Evolutionary conservation across 92 coral and sea anemone genomes (phyloP).

Genomic region (Umimayanthus kanabou): DNA sequence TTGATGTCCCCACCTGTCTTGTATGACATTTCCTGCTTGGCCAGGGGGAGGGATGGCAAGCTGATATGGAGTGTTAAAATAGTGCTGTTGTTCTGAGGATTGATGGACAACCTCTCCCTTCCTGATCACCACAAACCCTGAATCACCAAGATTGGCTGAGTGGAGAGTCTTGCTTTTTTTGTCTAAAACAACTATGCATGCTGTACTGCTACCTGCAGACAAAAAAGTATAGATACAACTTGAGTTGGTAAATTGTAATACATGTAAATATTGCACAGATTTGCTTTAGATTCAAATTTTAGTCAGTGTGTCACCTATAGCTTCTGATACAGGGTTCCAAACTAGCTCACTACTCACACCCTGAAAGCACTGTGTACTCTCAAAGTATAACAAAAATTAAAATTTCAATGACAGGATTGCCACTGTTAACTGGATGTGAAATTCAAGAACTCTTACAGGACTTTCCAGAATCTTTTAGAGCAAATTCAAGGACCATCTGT

Average conservation of each 20-base stretch:
- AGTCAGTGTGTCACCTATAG: not conserved
- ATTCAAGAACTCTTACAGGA: too few species aligned
- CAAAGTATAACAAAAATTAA: too few species aligned
- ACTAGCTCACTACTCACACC: too few species aligned
- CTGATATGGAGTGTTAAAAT: conserved; percentile 95
- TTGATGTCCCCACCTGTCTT: conserved; percentile 72
- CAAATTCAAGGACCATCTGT: too few species aligned
- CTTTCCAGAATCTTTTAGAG: too few species aligned
- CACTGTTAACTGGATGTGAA: too few species aligned
- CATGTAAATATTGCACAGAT: not conserved
- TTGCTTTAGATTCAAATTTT: not conserved
- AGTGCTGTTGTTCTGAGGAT: conserved; percentile 93
- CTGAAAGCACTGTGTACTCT: too few species aligned
- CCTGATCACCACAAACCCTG: conserved; percentile 91
- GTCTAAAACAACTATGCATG: conserved; percentile 89
- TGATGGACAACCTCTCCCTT: conserved; percentile 85
- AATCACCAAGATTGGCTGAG: conserved; percentile 93
- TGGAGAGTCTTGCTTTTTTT: conserved; percentile 87
- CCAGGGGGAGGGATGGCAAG: conserved; percentile 98
- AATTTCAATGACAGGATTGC: too few species aligned
- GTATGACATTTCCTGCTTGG: conserved; percentile 90
- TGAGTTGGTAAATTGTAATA: not conserved
- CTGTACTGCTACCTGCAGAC: conserved; percentile 89
- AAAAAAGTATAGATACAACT: not conserved
- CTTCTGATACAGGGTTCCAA: too few species aligned